A percentile compares a stretch with the other conserved stretches of the same genome.
Conservation (phyloP, 2,888 invertebrate genomes). For the Dexiosoma caninum region DNA sequence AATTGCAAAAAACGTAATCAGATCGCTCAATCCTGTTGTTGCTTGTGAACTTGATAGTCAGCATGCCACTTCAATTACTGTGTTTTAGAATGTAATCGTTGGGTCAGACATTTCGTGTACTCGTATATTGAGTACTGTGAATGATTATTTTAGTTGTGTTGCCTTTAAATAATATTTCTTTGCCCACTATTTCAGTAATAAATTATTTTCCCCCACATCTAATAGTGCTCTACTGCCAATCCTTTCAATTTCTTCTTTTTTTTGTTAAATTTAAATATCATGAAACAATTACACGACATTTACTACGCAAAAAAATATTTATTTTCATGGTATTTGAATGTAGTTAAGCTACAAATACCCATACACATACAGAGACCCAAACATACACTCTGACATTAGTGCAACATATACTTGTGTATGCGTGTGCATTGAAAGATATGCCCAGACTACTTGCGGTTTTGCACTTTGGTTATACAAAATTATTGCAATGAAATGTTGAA, state of each 20-base stretch:
- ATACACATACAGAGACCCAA: too few relatives aligned
- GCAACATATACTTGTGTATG: not conserved
- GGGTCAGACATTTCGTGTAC: too few relatives aligned
- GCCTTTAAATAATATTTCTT: too few relatives aligned
- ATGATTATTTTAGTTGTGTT: too few relatives aligned
- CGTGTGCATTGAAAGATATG: not conserved
- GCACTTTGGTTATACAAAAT: conserved; percentile 60
- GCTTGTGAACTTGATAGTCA: too few relatives aligned
- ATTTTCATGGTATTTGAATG: conserved; percentile 17
- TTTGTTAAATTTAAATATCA: conserved; percentile 17
- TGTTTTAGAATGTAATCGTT: too few relatives aligned
- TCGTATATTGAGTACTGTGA: too few relatives aligned
- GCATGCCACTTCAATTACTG: too few relatives aligned
- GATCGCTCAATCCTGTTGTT: too few relatives aligned
- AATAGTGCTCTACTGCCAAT: not conserved
- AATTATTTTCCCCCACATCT: conserved; percentile 5
- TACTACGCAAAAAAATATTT: conserved; percentile 32
- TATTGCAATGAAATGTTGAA: conserved; percentile 38
- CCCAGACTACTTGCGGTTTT: conserved; percentile 55
- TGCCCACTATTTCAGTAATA: too few relatives aligned
- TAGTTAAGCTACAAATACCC: not conserved
- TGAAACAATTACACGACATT: conserved; percentile 62
- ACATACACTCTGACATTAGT: not conserved
- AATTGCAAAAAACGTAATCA: too few relatives aligned
- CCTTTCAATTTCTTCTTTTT: not conserved